Base-by-base conservation (phyloP, 2,888 invertebrate genomes). In the Polyommatus icarus region DNA sequence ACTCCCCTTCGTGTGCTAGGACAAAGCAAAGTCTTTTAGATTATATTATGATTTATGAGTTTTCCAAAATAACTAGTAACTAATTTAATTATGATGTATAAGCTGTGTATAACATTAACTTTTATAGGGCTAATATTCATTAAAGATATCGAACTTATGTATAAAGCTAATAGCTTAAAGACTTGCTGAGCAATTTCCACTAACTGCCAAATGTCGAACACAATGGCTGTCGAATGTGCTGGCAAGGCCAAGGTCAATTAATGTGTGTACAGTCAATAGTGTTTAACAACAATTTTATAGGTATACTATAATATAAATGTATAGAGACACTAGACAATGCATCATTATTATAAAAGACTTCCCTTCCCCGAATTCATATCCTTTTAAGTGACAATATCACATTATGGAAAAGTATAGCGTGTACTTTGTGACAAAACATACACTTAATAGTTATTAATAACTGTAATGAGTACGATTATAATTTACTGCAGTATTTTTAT, bases 241-340 rank as follows among this genome's bases (percentile, higher is more conserved):
- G 67, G 29, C 67, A 67, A 67, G 67, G 67, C 67, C 67, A 67
- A 67, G 67, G 67, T 5, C 29, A 67, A 67, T 67, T 67, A 32
- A 67, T 67, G 67, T 67, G 6, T 67, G 67, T 67, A 67, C 67
- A 32, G 15, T 67, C 67, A 32, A 29, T 29, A 36, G 1, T 29
- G 29, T 12, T 32, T 67, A 67, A 7, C 29, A 32, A 15, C 29
- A 67, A 24, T 8, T 24, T 1, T 61, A 12, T 61, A 61, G 10
- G 46, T 46, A 46, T 12, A 46, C 0, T 46, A 10, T 46, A 46
- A 46, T 46, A 46, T 10, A 12, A 12, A 46, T 46, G 10, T 10
- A 46, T 46, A 12, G 46, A 12, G 40, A 40, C 54, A 20, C 20
- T 20, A 59, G 59, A 59, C 59, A 59, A 59, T 59, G 59, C 59